Evolutionary conservation across 2,113 vertebrate genomes (phyloP).

Genomic region (Chauna torquata): DNA sequence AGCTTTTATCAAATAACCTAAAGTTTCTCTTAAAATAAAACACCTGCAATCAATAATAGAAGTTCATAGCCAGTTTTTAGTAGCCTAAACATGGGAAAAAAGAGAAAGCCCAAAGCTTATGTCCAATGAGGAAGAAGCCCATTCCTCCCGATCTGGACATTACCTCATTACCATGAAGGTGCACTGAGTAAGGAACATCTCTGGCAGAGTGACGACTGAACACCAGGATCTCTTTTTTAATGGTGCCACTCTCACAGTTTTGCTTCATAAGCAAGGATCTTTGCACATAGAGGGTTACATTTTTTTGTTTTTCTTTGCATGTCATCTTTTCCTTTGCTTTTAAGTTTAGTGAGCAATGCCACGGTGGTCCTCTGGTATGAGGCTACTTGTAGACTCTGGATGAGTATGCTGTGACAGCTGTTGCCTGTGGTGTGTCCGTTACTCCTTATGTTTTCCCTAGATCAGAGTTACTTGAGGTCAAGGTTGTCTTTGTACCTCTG

Average conservation of each 20-base stretch:
- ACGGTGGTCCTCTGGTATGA: not conserved
- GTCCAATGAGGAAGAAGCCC: not conserved
- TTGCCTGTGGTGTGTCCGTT: not conserved
- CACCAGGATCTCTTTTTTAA: not conserved
- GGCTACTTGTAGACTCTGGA: not conserved
- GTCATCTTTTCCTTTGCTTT: not conserved
- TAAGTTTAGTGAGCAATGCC: not conserved
- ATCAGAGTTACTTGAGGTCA: conserved; percentile 12
- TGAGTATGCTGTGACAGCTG: not conserved
- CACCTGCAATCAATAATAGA: not conserved
- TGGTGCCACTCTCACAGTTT: not conserved
- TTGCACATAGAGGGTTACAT: not conserved
- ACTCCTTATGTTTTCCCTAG: not conserved
- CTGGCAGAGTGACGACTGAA: not conserved
- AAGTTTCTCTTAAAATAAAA: not conserved
- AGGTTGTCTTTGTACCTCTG: not conserved
- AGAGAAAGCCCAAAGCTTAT: not conserved
- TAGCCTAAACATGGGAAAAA: not conserved
- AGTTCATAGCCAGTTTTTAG: not conserved
- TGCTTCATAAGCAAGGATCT: not conserved
- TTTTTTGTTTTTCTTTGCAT: not conserved
- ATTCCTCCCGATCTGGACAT: not conserved
- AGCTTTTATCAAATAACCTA: too few relatives aligned
- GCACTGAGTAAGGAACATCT: not conserved
- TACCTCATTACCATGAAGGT: not conserved